Percentiles rank a stretch among this genome's conserved stretches.
These are phyloP conservation scores for Hippolais icterina DNA, from an alignment of 2,113 vertebrate genomes.

Conservation along the genomic window DNA sequence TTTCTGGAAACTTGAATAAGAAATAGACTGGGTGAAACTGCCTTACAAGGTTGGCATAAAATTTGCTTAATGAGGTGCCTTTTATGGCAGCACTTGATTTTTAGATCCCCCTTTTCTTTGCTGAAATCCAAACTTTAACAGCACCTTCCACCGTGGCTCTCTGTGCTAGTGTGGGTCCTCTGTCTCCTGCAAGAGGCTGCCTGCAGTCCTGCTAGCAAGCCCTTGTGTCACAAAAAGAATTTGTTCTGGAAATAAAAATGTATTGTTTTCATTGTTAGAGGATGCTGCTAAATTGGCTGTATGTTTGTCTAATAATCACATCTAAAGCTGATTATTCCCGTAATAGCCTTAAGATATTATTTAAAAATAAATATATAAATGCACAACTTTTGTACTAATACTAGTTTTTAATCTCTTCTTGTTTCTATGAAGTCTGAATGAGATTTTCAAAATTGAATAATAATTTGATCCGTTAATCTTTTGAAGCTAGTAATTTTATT, in stretches of 20 bases:
- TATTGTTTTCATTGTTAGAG: slow-evolving; percentile 78
- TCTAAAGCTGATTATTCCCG: slow-evolving; percentile 86
- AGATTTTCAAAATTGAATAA: slow-evolving; percentile 99
- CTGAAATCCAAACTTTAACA: slow-evolving; percentile 46
- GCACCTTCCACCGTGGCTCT: slow-evolving; percentile 38
- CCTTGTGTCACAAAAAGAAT: slow-evolving; percentile 68
- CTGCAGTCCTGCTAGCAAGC: slow-evolving; percentile 44
- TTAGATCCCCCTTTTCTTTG: slow-evolving; percentile 67
- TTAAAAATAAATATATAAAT: slow-evolving; percentile 85
- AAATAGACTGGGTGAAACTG: slow-evolving; percentile 27
- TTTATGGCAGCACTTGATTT: slow-evolving; percentile 47
- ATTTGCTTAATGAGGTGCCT: slow-evolving; percentile 54
- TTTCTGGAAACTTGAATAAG: slow-evolving; percentile 34
- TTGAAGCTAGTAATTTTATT: slow-evolving; percentile 94
- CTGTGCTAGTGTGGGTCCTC: slow-evolving; percentile 17
- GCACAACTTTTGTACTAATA: slow-evolving; percentile 87
- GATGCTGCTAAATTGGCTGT: slow-evolving; percentile 74
- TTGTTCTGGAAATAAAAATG: slow-evolving; percentile 74
- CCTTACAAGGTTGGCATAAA: slow-evolving; percentile 19
- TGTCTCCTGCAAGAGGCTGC: slow-evolving; percentile 7
- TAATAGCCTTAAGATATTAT: slow-evolving; percentile 84
- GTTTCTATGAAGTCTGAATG: slow-evolving; percentile 96
- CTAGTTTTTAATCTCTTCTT: slow-evolving; percentile 92
- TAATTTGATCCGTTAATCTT: slow-evolving; percentile 99
- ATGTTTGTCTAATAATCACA: slow-evolving; percentile 89